Conservation (phyloP, 2,113 vertebrate species). For the Dasyornis broadbenti region DNA sequence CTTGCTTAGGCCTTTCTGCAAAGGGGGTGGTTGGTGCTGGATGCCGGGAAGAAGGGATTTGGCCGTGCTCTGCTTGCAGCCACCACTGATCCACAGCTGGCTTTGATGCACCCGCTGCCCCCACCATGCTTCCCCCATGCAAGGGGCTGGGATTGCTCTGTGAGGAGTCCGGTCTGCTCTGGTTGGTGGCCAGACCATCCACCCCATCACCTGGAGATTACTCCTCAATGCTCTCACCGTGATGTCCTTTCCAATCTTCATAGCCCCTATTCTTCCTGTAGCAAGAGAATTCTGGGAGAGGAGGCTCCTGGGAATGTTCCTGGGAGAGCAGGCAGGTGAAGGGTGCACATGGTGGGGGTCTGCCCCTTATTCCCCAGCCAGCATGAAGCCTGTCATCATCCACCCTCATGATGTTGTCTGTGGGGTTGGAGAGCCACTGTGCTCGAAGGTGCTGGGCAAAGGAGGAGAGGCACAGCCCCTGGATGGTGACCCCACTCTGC, state of each 20-base stretch:
- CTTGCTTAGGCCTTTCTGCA: neutral
- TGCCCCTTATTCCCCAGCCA: neutral
- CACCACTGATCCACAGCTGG: neutral
- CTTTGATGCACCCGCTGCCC: accelerated
- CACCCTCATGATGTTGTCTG: accelerated
- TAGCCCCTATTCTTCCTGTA: neutral
- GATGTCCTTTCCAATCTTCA: neutral
- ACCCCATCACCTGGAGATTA: neutral
- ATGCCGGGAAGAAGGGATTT: conserved; percentile 15
- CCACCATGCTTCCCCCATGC: accelerated
- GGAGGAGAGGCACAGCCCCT: neutral
- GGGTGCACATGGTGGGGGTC: neutral
- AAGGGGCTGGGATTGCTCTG: neutral
- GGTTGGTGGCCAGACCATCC: neutral
- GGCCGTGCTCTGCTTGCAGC: accelerated
- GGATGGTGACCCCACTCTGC: accelerated
- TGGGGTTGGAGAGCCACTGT: neutral
- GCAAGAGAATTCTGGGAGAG: neutral
- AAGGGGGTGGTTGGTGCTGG: neutral
- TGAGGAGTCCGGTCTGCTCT: neutral
- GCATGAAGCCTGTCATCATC: neutral
- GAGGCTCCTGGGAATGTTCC: neutral
- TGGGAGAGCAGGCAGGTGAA: neutral
- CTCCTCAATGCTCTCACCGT: neutral
- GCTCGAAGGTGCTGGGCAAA: accelerated